Evolutionary conservation across 2,797 vertebrate genomes (phyloP).

Genomic region (Sebastes melanostomus): DNA sequence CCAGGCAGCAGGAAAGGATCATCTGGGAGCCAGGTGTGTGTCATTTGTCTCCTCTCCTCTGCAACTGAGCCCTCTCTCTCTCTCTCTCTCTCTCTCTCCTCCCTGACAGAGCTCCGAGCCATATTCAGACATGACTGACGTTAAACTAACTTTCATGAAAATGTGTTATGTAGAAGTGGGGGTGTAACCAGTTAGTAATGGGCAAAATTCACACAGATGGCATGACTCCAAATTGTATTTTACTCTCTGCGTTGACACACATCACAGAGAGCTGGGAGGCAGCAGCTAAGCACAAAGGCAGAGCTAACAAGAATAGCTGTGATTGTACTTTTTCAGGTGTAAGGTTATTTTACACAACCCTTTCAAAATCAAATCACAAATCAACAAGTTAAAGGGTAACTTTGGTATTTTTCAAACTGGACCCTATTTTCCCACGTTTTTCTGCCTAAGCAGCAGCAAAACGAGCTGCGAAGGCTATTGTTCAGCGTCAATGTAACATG

Average conservation of each 20-base stretch:
- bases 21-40: slow-evolving; percentile 53
- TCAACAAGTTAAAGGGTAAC: not conserved
- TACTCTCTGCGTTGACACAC: not conserved
- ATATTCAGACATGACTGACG: slow-evolving; percentile 26
- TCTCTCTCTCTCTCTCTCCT: slow-evolving; percentile 11
- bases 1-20: slow-evolving; percentile 59
- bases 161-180: slow-evolving; percentile 10
- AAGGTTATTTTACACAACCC: not conserved
- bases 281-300: slow-evolving; percentile 17
- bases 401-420: too few relatives aligned
- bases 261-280: slow-evolving; percentile 18
- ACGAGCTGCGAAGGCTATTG: too few relatives aligned
- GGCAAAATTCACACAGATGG: slow-evolving; percentile 8
- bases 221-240: slow-evolving; percentile 7
- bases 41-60: slow-evolving; percentile 50
- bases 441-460: too few relatives aligned
- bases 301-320: slow-evolving; percentile 15
- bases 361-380: not conserved
- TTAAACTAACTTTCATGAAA: slow-evolving; percentile 6
- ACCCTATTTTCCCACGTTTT: too few relatives aligned
- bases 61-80: slow-evolving; percentile 39
- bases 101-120: slow-evolving; percentile 9
- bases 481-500: too few relatives aligned
- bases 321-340: not conserved
- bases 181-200: slow-evolving; percentile 8